Percentiles rank a stretch among this genome's conserved stretches.
Conservation (phyloP, 2,797 vertebrate genomes). For the Siniperca scherzeri region DNA sequence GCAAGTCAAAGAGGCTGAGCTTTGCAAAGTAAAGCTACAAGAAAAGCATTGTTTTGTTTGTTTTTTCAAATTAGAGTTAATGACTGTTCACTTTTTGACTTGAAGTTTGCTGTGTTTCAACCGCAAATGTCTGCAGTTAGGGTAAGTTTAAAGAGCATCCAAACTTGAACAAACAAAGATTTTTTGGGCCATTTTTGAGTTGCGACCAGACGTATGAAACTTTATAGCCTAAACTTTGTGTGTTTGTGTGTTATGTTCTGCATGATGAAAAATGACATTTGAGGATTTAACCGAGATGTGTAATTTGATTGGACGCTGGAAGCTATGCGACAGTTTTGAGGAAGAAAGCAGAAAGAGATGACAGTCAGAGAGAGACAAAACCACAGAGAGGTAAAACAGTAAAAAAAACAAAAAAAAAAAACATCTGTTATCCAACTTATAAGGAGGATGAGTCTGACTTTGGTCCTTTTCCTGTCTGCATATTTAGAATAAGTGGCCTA, state of each 20-base stretch:
- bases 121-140: not conserved
- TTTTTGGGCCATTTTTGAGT: too few species aligned
- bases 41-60: too few species aligned
- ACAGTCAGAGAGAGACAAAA: not conserved
- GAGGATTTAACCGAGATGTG: not conserved
- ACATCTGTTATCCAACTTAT: slow-evolving; percentile 74
- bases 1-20: too few species aligned
- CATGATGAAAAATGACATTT: not conserved
- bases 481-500: slow-evolving; percentile 64
- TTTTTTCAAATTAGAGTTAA: too few species aligned
- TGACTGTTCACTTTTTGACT: not conserved
- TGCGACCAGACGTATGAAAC: not conserved
- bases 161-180: too few species aligned
- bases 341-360: slow-evolving; percentile 12
- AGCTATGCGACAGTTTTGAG: not conserved
- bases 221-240: not conserved
- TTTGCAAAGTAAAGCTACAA: too few species aligned
- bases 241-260: not conserved
- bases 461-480: slow-evolving; percentile 56
- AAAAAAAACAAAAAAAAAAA: slow-evolving; percentile 41
- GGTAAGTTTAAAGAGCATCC: too few species aligned
- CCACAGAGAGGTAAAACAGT: slow-evolving; percentile 19
- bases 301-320: not conserved
- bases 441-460: slow-evolving; percentile 62
- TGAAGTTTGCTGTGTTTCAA: not conserved